These are phyloP conservation scores for Marisa cornuarietis DNA, from an alignment of 1,140 invertebrate species.

Conservation along the genomic window DNA sequence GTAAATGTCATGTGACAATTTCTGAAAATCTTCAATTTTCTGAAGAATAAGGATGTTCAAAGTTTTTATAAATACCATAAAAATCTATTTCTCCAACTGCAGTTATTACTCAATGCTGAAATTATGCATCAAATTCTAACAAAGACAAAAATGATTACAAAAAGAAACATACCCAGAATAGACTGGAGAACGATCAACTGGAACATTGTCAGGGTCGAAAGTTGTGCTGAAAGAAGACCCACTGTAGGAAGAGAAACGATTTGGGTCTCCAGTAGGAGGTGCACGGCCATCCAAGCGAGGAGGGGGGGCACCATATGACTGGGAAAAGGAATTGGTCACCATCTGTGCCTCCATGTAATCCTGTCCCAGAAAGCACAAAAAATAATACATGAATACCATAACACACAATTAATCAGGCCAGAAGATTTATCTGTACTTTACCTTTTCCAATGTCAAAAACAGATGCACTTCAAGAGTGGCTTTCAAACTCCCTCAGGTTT, in stretches of 20 bases:
- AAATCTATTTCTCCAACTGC: too few relatives aligned
- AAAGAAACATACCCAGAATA: constrained; percentile 83
- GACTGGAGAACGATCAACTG: constrained; percentile 80
- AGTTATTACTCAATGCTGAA: too few relatives aligned
- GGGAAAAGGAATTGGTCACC: constrained; percentile 44
- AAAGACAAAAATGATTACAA: not conserved
- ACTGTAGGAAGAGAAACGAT: constrained; percentile 59
- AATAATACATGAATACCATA: too few relatives aligned
- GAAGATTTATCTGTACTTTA: too few relatives aligned
- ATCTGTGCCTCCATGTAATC: constrained; percentile 61
- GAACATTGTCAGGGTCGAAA: constrained; percentile 85
- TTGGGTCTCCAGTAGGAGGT: constrained; percentile 32
- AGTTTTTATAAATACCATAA: too few relatives aligned
- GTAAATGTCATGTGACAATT: too few relatives aligned
- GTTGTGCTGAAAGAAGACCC: constrained; percentile 69
- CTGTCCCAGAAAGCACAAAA: constrained; percentile 22
- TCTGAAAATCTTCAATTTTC: too few relatives aligned
- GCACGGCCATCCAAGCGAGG: constrained; percentile 24
- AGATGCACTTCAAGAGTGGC: too few relatives aligned
- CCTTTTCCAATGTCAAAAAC: too few relatives aligned
- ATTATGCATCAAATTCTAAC: not conserved
- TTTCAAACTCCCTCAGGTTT: too few relatives aligned
- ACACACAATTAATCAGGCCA: too few relatives aligned
- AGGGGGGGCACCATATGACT: constrained; percentile 41
- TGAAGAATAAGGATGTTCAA: too few relatives aligned